Evolutionary conservation across 2,113 vertebrate species (phyloP), one percentile per base, ranked within the genome.

Genomic region (Zosterops hypoxanthus): DNA sequence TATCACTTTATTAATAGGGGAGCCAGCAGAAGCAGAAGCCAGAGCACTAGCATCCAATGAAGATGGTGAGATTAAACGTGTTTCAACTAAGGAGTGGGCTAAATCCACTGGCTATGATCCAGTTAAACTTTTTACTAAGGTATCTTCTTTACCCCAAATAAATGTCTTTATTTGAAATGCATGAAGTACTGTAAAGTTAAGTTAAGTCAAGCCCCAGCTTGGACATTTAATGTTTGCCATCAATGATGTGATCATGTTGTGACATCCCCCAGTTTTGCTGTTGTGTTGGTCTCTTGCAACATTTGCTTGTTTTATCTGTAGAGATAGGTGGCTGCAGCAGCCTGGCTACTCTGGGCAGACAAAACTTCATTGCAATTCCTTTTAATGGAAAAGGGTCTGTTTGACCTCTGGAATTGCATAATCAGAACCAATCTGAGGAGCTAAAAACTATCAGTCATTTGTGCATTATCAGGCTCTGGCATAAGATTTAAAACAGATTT

Each of bases 1-100:
- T 73, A 26, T 49, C 21, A 34, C 31, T 93, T 61, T 78, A 14
- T 95, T 94, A 86, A 44, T 88, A 99, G 99, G 99, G 99, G 99
- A 99, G 52, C 98, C 98, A 13, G 98, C 98, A 85, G 98, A 99
- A 70, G 98, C 99, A 1, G 99, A 98, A 61, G 98, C 99, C 60
- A 98, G 98, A 80, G 99, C 99, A 76, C 98, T 97, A 56, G 99
- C 99, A 5, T 98, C 99, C 28, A 99, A 99, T 96, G 99, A 99
- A 96, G 99, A 99, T 50, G 99, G 99, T 49, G 99, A 99, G 91
- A 99, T 99, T 96, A 99, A 99, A 92, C 98, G 99, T 14, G 97
- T 99, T 85, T 99, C 99, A 72, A 99, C 99, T 77, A 99, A 99
- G 95, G 98, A 99, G 29, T 99, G 99, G 99, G 99, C 99, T 64